Base-by-base conservation (phyloP, 2,888 invertebrate species). In the Meghimatium bilineatum region DNA sequence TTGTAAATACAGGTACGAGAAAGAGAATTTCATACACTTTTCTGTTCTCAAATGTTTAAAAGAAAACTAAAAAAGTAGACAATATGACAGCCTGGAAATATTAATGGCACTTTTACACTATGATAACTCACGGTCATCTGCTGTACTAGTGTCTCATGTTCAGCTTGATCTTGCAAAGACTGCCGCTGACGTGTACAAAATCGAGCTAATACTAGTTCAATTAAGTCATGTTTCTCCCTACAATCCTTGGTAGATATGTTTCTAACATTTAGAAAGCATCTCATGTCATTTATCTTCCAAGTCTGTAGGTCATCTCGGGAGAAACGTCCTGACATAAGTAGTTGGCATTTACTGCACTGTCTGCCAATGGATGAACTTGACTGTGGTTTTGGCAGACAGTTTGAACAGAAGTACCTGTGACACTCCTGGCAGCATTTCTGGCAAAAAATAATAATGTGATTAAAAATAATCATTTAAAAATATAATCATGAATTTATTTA, bases 151-250 rank as follows among this genome's bases (percentile, higher is more conserved):
- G 84, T 84, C 63, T 88, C 87, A 75, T 89, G 89, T 77, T 88
- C 90, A 10, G 80, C 84, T 80, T 90, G 88, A 72, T 84, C 85
- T 14, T 76, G 72, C 63, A 82, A 29, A n/a, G 85, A 66, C 32
- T 86, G 85, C 71, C 81, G 81, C 17, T 63, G 84, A 36, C 84
- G 84, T 80, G 78, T 84, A 75, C 85, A 86, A 80, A 86, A 87
- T 23, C 85, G 85, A n/a, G 81, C 60, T 67, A 93, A 85, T 34
- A 93, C 84, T 29, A 93, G 86, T 52, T 93, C 93, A 38, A 93
- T 91, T 26, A 93, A 87, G 85, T 93, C 93, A 80, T 90, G 88
- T 82, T 93, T 93, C 86, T 93, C 93, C 66, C 86, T 89, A 86
- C 93, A 93, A 36, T 89, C 90, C 34, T 88, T 86, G 26, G 90